These are phyloP conservation scores for Argopecten irradians DNA, from an alignment of 1,140 invertebrate genomes.

Conservation along the genomic window DNA sequence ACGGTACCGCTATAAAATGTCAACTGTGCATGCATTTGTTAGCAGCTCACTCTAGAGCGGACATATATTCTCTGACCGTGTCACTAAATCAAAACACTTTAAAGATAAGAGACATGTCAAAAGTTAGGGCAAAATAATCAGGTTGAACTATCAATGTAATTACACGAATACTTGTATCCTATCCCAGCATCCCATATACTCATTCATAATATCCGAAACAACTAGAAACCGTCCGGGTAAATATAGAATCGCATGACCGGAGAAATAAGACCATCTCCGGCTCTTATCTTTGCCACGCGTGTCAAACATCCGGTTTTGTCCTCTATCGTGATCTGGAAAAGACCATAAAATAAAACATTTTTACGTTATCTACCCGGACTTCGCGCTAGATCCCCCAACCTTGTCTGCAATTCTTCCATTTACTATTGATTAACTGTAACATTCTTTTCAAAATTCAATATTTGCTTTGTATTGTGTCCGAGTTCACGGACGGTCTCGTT, in stretches of 20 bases:
- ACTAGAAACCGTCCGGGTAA: not conserved
- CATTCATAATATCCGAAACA: too few species aligned
- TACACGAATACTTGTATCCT: too few species aligned
- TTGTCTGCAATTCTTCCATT: slow-evolving; percentile 2
- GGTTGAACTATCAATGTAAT: too few species aligned
- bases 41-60: too few species aligned
- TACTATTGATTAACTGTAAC: not conserved
- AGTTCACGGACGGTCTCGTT: not conserved
- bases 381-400: not conserved
- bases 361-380: not conserved
- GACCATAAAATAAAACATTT: not conserved
- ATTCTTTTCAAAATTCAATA: slow-evolving; percentile 19
- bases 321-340: not conserved
- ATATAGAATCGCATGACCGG: not conserved
- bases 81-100: too few species aligned
- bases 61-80: too few species aligned
- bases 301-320: slow-evolving; percentile 4
- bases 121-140: too few species aligned
- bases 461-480: not conserved
- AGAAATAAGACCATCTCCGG: not conserved
- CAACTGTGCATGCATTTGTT: too few species aligned
- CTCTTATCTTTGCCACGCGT: not conserved
- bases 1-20: too few species aligned
- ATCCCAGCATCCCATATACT: too few species aligned
- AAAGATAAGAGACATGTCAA: too few species aligned